Base-by-base conservation (phyloP, 2,888 invertebrate genomes). In the Amblyteles armatorius region DNA sequence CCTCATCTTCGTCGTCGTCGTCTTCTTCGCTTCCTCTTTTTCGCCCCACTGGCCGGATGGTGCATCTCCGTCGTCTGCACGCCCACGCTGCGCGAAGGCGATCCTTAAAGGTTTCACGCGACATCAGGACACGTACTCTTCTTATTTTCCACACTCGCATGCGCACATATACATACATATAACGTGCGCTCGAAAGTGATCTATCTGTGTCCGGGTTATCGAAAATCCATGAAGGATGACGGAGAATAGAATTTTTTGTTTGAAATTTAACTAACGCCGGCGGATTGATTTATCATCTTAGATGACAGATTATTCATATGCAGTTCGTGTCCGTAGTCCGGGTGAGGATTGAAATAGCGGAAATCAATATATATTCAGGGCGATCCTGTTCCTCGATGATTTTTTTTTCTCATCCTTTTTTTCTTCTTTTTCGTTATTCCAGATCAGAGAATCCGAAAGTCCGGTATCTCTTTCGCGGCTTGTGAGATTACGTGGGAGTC, bases 11-110 rank as follows among this genome's bases (percentile, higher is more conserved):
- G 68, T 83, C 69, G 69, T 79, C 40, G 5, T 40, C 2, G 68
- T 71, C 71, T 82, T 83, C 65, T 72, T 73, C 76, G 72, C 83
- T 83, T 79, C 78, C 77, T 83, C 84, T 84, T 83, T 71, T 79
- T 79, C 60, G 65, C 84, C 74, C 85, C 79, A 79, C 79, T 79
- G 72, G 36, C 55, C 72, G 68, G 81, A 82, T 57, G 85, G 82
- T 71, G 85, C 87, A 87, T 79, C 86, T 82, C 80, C 83, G 79
- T 84, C 76, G 86, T 86, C 86, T 86, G 84, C 79, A 71, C 86
- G 84, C 87, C 84, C 84, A 86, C 67, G 57, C 71, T 29, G 67
- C 79, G 67, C 71, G 82, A 68, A 79, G 76, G 72, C 76, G 72
- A 79, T 85, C 77, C 79, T 85, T 79, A 73, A 83, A 85, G 76